Evolutionary conservation across 1,140 invertebrate species (phyloP), one percentile per base, ranked within the genome.

Genomic region (Gonatopus flavifemur): DNA sequence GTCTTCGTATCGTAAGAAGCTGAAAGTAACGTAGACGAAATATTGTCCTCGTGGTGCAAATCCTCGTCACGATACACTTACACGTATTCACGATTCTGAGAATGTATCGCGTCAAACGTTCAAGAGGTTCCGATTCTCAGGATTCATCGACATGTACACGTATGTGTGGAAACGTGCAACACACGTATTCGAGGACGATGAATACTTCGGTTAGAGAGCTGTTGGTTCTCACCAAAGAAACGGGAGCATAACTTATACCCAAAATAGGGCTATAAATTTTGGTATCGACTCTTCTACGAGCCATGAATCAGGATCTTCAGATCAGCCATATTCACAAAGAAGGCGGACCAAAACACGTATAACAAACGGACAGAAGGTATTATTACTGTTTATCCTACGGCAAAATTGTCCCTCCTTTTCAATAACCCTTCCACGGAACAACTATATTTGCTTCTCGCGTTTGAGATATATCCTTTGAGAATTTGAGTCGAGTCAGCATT

Each of bases 271-370:
- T 38, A 64, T 69, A 72, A 69, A 72, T 69, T 57, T 53, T 19
- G 52, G 52, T 63, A 66, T 69, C 55, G 58, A 44, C 32, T 56
- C 36, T 45, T 28, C 25, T 21, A 24, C 43, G 40, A 33, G 48
- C 48, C 47, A 66, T 70, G 66, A 68, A 72, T 72, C 67, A 69
- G 57, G 66, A 63, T 68, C 64, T 66, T 69, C 61, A 55, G 60
- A 57, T 59, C 42, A 39, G 46, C 52, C 57, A 43, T 49, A 48
- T 52, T 59, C 62, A n/a, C n/a, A n/a, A n/a, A n/a, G n/a, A n/a
- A n/a, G n/a, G n/a, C n/a, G n/a, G n/a, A n/a, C n/a, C n/a, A n/a
- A n/a, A n/a, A n/a, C n/a, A n/a, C n/a, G n/a, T n/a, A n/a, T n/a
- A n/a, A n/a, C n/a, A n/a, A n/a, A n/a, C n/a, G n/a, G n/a, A n/a